Percentiles rank a stretch among this genome's conserved stretches.
phyloP scores from a whole-genome alignment of 2,113 vertebrate species.

The Nothocercus julius region DNA sequence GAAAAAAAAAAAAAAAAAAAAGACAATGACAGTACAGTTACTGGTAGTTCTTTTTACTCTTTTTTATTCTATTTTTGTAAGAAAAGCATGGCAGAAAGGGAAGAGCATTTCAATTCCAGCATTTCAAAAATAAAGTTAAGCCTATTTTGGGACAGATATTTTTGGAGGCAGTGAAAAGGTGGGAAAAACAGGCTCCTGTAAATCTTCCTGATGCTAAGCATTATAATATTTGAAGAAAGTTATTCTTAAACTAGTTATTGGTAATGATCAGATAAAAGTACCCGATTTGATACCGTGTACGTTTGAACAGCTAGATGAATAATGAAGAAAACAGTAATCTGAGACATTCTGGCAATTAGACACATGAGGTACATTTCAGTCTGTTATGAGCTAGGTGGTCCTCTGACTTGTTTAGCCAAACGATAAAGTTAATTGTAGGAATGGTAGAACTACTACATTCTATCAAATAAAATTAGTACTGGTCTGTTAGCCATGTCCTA shows the following conservation, averaged over 20 bases:
- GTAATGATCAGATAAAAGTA: not conserved
- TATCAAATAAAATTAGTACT: constrained; percentile 34
- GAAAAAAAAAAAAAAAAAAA: not conserved
- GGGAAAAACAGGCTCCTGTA: not conserved
- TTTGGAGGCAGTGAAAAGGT: not conserved
- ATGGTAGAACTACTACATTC: not conserved
- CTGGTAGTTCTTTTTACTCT: not conserved
- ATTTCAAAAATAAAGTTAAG: not conserved
- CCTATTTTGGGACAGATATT: not conserved
- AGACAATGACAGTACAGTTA: constrained; percentile 4
- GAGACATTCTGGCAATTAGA: not conserved
- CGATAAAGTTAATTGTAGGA: constrained; percentile 21
- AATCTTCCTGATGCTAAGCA: not conserved
- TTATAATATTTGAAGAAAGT: not conserved
- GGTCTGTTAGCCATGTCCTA: not conserved
- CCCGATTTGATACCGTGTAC: not conserved
- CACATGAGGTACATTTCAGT: not conserved
- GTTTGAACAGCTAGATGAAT: not conserved
- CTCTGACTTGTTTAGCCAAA: constrained; percentile 11
- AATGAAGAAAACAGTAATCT: not conserved
- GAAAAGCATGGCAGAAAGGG: not conserved
- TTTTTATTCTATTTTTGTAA: not conserved
- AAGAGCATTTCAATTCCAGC: not conserved
- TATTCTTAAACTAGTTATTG: not conserved
- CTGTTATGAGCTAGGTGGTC: not conserved